Percentiles rank a stretch among this genome's conserved stretches.
phyloP scores from a whole-genome alignment of 2,113 vertebrate genomes.

The Himantopus leucocephalus region DNA sequence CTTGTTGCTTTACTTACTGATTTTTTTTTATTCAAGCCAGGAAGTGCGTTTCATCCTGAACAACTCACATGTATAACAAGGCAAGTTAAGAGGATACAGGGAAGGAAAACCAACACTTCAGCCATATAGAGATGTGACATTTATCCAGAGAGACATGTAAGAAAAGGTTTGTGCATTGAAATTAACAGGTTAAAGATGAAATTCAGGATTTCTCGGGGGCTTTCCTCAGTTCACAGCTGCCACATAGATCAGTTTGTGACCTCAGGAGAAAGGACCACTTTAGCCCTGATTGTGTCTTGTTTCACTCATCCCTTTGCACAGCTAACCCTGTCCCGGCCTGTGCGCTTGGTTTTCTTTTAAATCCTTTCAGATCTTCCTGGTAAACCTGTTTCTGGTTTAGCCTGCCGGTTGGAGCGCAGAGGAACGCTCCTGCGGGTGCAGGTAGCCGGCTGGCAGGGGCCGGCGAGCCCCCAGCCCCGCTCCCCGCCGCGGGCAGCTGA shows the following conservation, averaged over 20 bases:
- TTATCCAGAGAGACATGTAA: not conserved
- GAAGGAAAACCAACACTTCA: not conserved
- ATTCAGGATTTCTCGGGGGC: not conserved
- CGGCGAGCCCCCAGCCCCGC: accelerated
- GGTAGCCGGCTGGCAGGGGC: accelerated
- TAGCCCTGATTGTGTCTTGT: not conserved
- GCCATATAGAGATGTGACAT: not conserved
- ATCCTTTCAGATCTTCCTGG: not conserved
- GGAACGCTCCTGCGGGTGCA: not conserved
- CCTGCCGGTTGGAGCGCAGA: not conserved
- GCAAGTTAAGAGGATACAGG: not conserved
- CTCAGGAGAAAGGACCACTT: not conserved
- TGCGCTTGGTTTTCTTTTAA: not conserved
- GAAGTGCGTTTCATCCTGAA: not conserved
- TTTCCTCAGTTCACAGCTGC: not conserved
- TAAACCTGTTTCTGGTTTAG: not conserved
- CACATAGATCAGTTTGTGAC: not conserved
- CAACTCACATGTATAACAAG: not conserved
- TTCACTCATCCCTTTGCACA: not conserved
- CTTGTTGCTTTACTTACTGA: not conserved
- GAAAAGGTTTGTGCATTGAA: not conserved
- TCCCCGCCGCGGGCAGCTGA: accelerated
- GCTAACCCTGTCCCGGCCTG: not conserved
- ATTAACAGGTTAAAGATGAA: not conserved
- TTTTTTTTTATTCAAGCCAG: not conserved